phyloP scores from a whole-genome alignment of 2,113 vertebrate genomes.

The Nestor notabilis region DNA sequence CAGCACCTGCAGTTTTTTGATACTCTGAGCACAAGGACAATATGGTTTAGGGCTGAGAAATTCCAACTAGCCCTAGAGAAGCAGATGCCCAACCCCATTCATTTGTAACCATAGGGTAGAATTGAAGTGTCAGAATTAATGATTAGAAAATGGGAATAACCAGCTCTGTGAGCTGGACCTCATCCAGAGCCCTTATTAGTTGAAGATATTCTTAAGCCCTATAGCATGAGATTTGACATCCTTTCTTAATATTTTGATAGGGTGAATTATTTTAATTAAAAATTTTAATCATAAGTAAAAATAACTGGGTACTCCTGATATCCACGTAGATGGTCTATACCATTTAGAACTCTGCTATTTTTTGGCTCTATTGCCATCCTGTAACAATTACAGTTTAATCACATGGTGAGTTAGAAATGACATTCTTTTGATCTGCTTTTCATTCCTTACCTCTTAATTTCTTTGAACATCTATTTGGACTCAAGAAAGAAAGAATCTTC shows the following conservation, averaged over 20 bases:
- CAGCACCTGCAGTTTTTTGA: rapidly evolving
- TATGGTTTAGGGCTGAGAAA: neutral
- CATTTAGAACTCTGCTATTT: neutral
- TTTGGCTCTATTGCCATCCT: neutral
- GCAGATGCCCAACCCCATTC: neutral
- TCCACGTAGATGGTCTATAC: neutral
- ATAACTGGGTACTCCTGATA: neutral
- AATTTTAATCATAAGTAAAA: neutral
- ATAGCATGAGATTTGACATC: neutral
- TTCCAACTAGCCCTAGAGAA: neutral
- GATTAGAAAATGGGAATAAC: neutral
- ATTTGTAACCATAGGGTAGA: neutral
- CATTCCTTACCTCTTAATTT: conserved; percentile 41
- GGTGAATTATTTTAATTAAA: conserved; percentile 22
- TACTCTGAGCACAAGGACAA: neutral
- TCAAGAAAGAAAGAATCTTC: conserved; percentile 10
- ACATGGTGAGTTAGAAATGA: conserved; percentile 17
- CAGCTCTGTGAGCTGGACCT: neutral
- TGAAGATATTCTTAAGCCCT: neutral
- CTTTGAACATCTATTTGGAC: neutral
- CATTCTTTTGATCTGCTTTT: conserved; percentile 33
- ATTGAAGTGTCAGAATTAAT: neutral
- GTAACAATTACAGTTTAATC: conserved; percentile 2
- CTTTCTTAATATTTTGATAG: neutral
- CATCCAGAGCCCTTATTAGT: neutral